These are phyloP conservation scores for Lonchura striata DNA, from an alignment of 2,113 vertebrate species.

Conservation along the genomic window DNA sequence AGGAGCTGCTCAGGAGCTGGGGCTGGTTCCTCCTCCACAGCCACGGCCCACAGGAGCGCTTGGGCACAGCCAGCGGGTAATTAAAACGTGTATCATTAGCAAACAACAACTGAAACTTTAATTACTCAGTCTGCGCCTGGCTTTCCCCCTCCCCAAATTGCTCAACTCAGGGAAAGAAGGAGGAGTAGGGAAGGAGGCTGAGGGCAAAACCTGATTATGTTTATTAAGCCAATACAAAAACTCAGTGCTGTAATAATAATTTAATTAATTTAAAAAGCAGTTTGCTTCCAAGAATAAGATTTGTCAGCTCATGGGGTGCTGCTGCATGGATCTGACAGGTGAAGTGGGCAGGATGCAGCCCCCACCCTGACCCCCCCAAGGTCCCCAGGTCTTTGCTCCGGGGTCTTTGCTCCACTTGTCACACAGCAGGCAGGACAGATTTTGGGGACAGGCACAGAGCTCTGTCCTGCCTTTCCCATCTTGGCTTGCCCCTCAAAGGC, in stretches of 20 bases:
- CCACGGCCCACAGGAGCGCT: neutral
- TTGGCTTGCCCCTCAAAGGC: neutral
- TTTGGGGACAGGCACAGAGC: neutral
- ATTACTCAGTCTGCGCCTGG: slow-evolving; percentile 6
- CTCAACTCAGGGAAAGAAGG: neutral
- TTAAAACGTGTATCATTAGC: slow-evolving; percentile 48
- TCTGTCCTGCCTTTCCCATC: neutral
- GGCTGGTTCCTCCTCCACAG: neutral
- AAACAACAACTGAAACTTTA: slow-evolving; percentile 23
- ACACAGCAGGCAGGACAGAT: accelerated
- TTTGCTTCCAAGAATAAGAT: slow-evolving; percentile 63
- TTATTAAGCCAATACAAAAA: slow-evolving; percentile 71
- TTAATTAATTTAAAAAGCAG: slow-evolving; percentile 76
- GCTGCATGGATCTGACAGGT: neutral
- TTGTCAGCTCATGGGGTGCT: slow-evolving; percentile 56
- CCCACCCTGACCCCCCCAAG: neutral
- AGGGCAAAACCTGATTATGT: slow-evolving; percentile 58
- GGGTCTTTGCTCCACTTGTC: neutral
- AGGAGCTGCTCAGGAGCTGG: neutral
- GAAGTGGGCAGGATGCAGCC: slow-evolving; percentile 6
- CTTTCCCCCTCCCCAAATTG: neutral
- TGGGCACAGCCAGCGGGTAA: neutral
- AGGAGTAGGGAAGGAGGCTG: neutral
- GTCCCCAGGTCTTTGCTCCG: neutral
- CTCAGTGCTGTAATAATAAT: slow-evolving; percentile 60